Evolutionary conservation across 2,888 invertebrate species (phyloP).

Genomic region (Amitus sp.): DNA sequence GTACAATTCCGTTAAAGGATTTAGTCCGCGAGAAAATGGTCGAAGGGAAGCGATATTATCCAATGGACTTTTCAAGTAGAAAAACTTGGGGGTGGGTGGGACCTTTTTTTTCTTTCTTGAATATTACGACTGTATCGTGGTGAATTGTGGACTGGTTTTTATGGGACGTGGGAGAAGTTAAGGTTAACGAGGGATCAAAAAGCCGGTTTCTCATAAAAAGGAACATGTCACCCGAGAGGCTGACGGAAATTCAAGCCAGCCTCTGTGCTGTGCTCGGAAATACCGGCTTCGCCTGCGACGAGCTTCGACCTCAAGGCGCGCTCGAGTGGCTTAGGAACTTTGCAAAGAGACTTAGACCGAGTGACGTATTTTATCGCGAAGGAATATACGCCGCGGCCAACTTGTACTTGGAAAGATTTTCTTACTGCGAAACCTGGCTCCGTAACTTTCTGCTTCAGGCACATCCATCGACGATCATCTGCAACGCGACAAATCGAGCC

Average conservation of each 20-base stretch:
- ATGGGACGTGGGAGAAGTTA: no score
- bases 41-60: background rate
- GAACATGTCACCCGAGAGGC: no score
- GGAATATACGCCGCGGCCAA: conserved; percentile 26
- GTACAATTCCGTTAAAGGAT: background rate
- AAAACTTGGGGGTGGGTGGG: background rate
- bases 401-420: conserved; percentile 28
- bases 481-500: conserved; percentile 7
- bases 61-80: background rate
- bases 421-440: conserved; percentile 19
- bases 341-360: conserved; percentile 30
- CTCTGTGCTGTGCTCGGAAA: no score
- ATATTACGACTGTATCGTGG: background rate
- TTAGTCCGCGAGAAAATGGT: background rate
- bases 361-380: conserved; percentile 31
- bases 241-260: no score
- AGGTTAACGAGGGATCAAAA: no score
- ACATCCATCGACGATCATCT: conserved; percentile 2
- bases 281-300: no score
- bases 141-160: no score
- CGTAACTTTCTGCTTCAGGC: conserved; percentile 5
- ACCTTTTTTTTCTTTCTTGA: background rate
- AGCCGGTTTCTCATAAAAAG: no score
- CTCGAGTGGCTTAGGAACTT: conserved; percentile 35
- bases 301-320: background rate